phyloP scores from a whole-genome alignment of 2,113 vertebrate genomes.

The Dermatemys mawii region DNA sequence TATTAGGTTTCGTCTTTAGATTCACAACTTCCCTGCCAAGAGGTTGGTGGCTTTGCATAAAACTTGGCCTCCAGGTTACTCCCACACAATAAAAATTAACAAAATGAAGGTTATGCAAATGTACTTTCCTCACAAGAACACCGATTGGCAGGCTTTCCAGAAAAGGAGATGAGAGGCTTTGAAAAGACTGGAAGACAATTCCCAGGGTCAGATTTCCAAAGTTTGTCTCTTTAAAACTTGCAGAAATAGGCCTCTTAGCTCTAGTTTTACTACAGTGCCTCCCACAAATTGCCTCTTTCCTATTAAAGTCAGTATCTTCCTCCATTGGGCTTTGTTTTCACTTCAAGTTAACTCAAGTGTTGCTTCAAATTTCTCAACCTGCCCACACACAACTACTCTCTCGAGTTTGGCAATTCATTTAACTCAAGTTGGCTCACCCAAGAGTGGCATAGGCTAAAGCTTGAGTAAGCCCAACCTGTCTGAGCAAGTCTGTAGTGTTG shows the following conservation, averaged over 20 bases:
- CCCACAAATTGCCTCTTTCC: neutral
- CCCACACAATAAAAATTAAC: neutral
- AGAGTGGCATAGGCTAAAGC: neutral
- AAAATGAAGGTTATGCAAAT: neutral
- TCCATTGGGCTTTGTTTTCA: neutral
- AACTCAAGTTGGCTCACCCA: neutral
- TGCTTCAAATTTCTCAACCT: neutral
- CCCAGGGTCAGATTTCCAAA: neutral
- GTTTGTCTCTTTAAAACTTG: neutral
- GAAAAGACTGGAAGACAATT: neutral
- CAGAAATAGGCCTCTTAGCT: neutral
- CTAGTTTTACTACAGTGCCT: neutral
- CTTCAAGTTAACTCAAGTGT: neutral
- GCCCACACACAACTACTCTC: neutral
- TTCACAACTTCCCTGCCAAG: neutral
- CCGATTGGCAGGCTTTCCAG: neutral
- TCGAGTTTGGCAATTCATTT: neutral
- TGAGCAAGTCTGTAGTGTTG: neutral
- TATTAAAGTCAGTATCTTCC: neutral
- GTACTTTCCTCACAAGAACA: neutral
- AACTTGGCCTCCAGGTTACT: neutral
- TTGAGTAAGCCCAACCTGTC: neutral
- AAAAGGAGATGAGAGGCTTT: neutral
- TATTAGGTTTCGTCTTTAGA: neutral
- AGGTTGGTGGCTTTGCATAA: neutral